These are phyloP conservation scores for Entelurus aequoreus DNA, from an alignment of 2,113 vertebrate species.

Conservation along the genomic window DNA sequence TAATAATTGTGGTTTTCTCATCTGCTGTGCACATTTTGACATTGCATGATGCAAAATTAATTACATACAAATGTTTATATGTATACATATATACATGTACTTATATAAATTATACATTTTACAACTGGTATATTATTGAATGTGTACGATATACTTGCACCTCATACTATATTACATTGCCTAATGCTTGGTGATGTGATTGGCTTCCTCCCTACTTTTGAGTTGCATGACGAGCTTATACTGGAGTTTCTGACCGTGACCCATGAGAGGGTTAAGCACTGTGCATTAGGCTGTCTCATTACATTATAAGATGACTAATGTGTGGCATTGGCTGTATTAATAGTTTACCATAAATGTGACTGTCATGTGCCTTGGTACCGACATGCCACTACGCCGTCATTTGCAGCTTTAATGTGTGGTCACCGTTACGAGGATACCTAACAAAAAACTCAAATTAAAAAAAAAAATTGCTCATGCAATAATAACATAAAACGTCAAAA, in stretches of 20 bases:
- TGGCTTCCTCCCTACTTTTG: background rate
- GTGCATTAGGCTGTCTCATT: conserved; percentile 43
- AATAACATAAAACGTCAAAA: no score
- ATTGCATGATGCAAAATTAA: conserved; percentile 13
- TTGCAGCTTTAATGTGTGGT: background rate
- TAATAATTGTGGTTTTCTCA: conserved; percentile 40
- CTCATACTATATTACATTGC: background rate
- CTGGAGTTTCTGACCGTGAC: conserved; percentile 27
- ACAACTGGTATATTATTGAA: no score
- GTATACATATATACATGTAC: no score
- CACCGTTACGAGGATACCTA: background rate
- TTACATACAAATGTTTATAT: no score
- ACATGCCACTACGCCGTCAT: background rate
- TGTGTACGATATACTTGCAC: no score
- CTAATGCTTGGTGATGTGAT: background rate
- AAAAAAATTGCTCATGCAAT: no score
- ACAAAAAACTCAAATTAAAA: background rate
- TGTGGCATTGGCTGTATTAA: conserved; percentile 24
- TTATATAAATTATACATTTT: no score
- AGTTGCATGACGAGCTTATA: conserved; percentile 2
- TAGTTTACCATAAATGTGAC: conserved; percentile 22
- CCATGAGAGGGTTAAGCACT: conserved; percentile 37
- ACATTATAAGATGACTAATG: conserved; percentile 52
- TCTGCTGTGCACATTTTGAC: conserved; percentile 51
- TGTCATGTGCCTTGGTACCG: conserved; percentile 21